These are phyloP conservation scores for Galaxea fascicularis DNA, from an alignment of 92 coral and sea anemone genomes.

Conservation along the genomic window DNA sequence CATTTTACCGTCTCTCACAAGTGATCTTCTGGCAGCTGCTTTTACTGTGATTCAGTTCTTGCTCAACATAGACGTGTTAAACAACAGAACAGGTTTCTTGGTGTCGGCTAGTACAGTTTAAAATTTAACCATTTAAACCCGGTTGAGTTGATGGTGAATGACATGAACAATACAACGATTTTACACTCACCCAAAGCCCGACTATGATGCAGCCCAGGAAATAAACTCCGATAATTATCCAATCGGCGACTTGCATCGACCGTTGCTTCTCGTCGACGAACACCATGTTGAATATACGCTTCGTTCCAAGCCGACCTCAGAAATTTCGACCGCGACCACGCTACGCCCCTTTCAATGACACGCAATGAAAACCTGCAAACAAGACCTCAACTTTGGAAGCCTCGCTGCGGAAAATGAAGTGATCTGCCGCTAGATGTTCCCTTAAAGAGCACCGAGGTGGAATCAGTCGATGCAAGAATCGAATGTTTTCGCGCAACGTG, in stretches of 20 bases:
- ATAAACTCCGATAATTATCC: conserved; percentile 85
- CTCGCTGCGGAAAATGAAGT: not conserved
- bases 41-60: no score
- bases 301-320: not conserved
- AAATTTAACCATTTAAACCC: no score
- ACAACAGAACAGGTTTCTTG: no score
- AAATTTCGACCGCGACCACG: not conserved
- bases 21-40: no score
- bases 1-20: no score
- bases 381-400: not conserved
- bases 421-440: not conserved
- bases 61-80: no score
- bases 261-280: conserved; percentile 65
- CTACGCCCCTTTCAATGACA: not conserved
- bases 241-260: conserved; percentile 71
- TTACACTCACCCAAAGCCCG: conserved; percentile 88
- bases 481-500: not conserved
- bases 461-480: not conserved
- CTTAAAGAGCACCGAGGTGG: not conserved
- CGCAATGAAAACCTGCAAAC: no score
- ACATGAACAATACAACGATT: not conserved
- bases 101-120: no score
- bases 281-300: conserved; percentile 22
- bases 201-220: conserved; percentile 86
- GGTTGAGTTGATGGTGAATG: no score